Evolutionary conservation across 2,888 invertebrate species (phyloP), one percentile per base, ranked within the genome.

Genomic region (Lampropteryx suffumata): DNA sequence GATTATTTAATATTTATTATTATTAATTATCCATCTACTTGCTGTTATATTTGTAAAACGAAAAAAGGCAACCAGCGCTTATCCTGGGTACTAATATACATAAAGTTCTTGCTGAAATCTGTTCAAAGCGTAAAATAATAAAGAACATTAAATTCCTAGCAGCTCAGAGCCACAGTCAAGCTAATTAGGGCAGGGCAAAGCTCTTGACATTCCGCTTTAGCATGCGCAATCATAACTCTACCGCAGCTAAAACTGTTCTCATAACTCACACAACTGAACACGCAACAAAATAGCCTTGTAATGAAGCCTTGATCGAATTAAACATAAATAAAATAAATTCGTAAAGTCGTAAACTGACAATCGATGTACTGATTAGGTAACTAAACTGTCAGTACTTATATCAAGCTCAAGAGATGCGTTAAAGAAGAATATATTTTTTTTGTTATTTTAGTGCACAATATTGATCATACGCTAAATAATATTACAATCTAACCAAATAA

Each of bases 141-240:
- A 33, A 32, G 33, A 29, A 21, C 30, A 30, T 30, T 30, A 43
- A 30, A 37, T 30, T 32, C 10, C 3, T 21, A 35, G 43, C 35
- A 49, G 17, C 35, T 37, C 42, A 35, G 34, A 37, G 36, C 30
- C 29, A 29, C 35, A 50, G 37, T 27, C 36, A 17, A 48, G 41
- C 41, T 59, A 56, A 59, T 56, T 56, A 54, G 44, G 43, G 43
- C 41, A 44, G 36, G 48, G 45, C 45, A 35, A 43, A 50, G 32
- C 39, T 43, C 51, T 39, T 51, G 46, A 50, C 57, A 57, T 49
- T 46, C 46, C 44, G 21, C 51, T 50, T 49, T 42, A 55, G 21
- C 50, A 50, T 54, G 52, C 53, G 48, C 54, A 52, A 44, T 53
- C 56, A 55, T 55, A 56, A 61, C 52, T 54, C 54, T 28, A 44